Percentiles rank a stretch among this genome's conserved stretches.
phyloP scores from a whole-genome alignment of 1,140 invertebrate genomes.

The Gonatopus flavifemur region DNA sequence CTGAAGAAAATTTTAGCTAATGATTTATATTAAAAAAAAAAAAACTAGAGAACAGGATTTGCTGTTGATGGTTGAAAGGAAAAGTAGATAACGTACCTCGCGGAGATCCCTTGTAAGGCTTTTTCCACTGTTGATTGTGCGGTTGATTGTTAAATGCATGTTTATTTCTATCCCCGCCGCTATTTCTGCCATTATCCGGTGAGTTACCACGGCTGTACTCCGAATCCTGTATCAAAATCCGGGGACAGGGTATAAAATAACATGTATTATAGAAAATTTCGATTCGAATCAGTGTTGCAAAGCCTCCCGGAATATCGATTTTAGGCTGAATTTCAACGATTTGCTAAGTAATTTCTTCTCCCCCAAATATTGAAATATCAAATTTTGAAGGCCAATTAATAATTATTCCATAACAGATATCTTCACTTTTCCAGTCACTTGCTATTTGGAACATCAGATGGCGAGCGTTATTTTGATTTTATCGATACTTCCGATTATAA shows the following conservation, averaged over 20 bases:
- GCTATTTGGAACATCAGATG: no score
- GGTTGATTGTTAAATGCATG: constrained; percentile 50
- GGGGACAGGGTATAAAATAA: no score
- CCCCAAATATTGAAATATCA: background rate
- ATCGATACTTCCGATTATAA: no score
- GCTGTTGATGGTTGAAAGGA: constrained; percentile 22
- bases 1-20: constrained; percentile 7
- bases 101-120: constrained; percentile 47
- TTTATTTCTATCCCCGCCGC: constrained; percentile 48
- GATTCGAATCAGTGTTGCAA: background rate
- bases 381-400: background rate
- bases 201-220: constrained; percentile 58
- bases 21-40: constrained; percentile 1
- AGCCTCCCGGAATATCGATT: background rate
- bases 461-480: no score
- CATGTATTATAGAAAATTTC: background rate
- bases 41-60: constrained; percentile 13
- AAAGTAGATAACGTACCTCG: constrained; percentile 41
- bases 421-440: background rate
- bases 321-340: background rate
- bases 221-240: constrained; percentile 48
- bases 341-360: background rate
- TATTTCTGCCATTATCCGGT: constrained; percentile 48
- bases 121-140: constrained; percentile 48
- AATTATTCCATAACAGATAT: background rate